Evolutionary conservation across 2,113 vertebrate genomes (phyloP).

Genomic region (Tyrannus savana): DNA sequence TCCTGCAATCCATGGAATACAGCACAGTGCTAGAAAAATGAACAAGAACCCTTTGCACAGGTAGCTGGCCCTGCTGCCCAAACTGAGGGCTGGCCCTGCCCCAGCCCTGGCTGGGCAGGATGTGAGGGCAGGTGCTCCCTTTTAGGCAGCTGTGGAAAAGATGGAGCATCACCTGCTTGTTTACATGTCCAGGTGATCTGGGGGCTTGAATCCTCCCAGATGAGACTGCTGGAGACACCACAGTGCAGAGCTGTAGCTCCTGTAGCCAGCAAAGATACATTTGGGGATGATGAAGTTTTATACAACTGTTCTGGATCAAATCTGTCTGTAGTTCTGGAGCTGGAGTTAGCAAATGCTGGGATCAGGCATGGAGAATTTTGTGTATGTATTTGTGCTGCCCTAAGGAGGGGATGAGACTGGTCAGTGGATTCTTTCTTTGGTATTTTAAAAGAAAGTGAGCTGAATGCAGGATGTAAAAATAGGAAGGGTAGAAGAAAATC

Average conservation of each 20-base stretch:
- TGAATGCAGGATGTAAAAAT: background rate
- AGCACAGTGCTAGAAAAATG: rapidly evolving
- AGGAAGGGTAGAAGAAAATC: background rate
- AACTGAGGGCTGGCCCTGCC: background rate
- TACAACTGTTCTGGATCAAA: background rate
- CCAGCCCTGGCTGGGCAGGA: background rate
- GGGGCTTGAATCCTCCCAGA: background rate
- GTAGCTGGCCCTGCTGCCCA: background rate
- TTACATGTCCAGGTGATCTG: background rate
- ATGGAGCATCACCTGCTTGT: background rate
- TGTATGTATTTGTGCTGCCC: background rate
- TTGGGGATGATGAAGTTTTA: background rate
- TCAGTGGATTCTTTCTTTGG: background rate
- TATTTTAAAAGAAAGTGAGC: background rate
- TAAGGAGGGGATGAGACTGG: background rate
- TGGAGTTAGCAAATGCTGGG: no score
- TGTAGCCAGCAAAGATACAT: background rate
- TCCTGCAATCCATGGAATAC: background rate
- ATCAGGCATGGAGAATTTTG: background rate
- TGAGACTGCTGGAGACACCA: background rate
- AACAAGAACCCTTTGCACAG: background rate
- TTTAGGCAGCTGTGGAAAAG: background rate
- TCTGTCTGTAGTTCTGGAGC: background rate
- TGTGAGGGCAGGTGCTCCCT: background rate
- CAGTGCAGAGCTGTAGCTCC: background rate